These are phyloP conservation scores for Cetonia aurata DNA, from an alignment of 2,888 invertebrate species.

Conservation along the genomic window DNA sequence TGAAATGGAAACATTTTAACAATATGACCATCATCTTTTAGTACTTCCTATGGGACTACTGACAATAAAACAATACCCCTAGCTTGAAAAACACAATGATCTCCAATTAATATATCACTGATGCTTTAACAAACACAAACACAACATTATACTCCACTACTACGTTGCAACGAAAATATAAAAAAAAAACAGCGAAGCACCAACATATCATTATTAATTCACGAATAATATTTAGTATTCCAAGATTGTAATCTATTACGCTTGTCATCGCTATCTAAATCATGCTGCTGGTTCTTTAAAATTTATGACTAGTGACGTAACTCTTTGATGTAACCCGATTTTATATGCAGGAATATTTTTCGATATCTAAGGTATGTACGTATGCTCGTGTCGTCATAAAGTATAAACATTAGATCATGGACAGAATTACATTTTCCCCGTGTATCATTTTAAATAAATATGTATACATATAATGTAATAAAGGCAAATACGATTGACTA, in stretches of 20 bases:
- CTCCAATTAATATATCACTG: no score
- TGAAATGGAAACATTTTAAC: no score
- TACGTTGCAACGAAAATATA: no score
- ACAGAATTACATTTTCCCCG: constrained; percentile 22
- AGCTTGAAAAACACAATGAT: no score
- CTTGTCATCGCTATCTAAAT: constrained; percentile 1
- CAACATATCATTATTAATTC: no score
- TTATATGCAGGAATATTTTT: constrained; percentile 32
- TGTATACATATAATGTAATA: background rate
- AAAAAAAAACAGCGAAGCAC: no score
- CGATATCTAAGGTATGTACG: constrained; percentile 20
- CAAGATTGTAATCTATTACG: constrained; percentile 17
- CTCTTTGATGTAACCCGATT: constrained; percentile 24
- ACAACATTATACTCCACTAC: no score
- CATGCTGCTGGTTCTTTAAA: constrained; percentile 1
- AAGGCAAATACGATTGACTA: background rate
- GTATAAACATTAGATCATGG: constrained; percentile 5
- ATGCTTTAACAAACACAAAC: no score
- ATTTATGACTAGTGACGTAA: constrained; percentile 33
- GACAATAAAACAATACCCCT: no score
- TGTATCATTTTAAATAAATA: background rate
- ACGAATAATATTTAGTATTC: constrained; percentile 14
- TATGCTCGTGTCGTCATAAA: constrained; percentile 7
- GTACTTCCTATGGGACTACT: no score
- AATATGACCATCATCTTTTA: no score